Evolutionary conservation across 2,113 vertebrate species (phyloP).

Genomic region (Oxyruncus cristatus): DNA sequence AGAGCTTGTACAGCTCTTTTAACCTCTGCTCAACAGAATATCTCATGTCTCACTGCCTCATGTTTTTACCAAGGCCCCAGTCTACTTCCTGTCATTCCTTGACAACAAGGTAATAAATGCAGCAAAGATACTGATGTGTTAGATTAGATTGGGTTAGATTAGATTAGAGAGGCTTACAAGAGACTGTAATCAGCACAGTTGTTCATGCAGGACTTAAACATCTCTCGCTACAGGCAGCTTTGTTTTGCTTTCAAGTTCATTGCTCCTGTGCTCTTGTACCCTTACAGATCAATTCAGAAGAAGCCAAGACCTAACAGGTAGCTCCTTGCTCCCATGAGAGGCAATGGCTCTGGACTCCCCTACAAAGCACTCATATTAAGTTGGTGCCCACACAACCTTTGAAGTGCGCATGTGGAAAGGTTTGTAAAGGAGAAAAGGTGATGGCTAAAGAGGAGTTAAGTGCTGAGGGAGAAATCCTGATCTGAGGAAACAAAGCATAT

Average conservation of each 20-base stretch:
- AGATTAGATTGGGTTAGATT: neutral
- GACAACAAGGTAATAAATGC: constrained; percentile 38
- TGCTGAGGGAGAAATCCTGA: neutral
- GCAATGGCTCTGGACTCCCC: neutral
- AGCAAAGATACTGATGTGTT: neutral
- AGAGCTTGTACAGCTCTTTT: neutral
- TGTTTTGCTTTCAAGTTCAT: constrained; percentile 21
- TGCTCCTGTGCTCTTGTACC: neutral
- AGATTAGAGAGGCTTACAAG: neutral
- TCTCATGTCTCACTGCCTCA: neutral
- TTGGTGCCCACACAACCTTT: neutral
- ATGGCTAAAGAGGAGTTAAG: neutral
- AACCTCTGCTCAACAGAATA: neutral
- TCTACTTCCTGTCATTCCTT: neutral
- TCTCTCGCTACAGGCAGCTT: neutral
- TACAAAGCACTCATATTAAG: neutral
- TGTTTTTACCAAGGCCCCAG: neutral
- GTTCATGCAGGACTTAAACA: neutral
- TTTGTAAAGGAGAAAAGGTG: neutral
- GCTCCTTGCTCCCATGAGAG: neutral
- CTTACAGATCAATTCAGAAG: neutral
- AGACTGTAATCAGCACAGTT: neutral
- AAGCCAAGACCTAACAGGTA: neutral
- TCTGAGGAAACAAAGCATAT: neutral
- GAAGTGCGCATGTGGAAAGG: neutral